Evolutionary conservation across 1,140 invertebrate species (phyloP).

Genomic region (Trichoplusia ni): DNA sequence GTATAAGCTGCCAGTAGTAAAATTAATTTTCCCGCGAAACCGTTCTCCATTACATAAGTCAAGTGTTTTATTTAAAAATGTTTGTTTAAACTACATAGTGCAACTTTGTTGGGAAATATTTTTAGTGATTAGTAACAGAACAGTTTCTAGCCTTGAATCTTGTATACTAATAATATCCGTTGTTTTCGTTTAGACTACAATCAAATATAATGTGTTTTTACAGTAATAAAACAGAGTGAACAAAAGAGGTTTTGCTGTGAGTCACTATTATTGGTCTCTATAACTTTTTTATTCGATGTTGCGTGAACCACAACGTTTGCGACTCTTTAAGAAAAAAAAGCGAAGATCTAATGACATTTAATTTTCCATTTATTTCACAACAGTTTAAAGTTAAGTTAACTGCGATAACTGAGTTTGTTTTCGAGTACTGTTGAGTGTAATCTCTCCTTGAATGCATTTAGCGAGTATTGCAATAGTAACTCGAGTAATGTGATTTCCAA

Average conservation of each 20-base stretch:
- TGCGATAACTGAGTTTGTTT: no score
- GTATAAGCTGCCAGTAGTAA: not conserved
- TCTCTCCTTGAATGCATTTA: conserved; percentile 10
- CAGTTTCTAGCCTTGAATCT: conserved; percentile 7
- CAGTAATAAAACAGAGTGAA: conserved; percentile 4
- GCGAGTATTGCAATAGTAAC: not conserved
- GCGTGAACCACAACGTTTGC: no score
- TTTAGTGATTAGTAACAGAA: conserved; percentile 12
- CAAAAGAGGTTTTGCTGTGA: conserved; percentile 7
- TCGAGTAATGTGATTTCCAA: not conserved
- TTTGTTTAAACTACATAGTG: conserved; percentile 1
- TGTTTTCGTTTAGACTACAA: conserved; percentile 17
- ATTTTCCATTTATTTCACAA: no score
- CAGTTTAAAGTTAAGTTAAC: no score
- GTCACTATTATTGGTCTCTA: no score
- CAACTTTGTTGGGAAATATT: not conserved
- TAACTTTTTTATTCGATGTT: no score
- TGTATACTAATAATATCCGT: conserved; percentile 7
- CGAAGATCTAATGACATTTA: no score
- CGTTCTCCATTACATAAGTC: not conserved
- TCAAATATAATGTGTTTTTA: not conserved
- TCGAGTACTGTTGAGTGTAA: not conserved
- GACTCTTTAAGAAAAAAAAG: no score
- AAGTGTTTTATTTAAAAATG: not conserved
- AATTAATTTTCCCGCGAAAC: conserved; percentile 10